Conservation (phyloP, 2,113 vertebrate genomes). For the Vireo altiloquus region DNA sequence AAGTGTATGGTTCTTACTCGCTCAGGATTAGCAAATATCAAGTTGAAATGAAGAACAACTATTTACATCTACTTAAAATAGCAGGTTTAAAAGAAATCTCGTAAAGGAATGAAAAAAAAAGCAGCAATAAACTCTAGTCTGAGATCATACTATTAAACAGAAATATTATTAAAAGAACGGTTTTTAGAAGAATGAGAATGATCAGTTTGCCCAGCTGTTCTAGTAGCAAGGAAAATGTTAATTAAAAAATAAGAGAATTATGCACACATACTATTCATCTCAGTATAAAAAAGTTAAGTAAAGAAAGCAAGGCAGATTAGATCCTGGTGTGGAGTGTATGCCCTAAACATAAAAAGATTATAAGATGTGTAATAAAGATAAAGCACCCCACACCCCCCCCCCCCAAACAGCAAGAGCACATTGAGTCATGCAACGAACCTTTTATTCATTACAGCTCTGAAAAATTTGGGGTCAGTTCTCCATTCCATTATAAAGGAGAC, state of each 20-base stretch:
- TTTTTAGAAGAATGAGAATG: not conserved
- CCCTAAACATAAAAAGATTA: not conserved
- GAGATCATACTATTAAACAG: conserved; percentile 23
- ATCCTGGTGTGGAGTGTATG: not conserved
- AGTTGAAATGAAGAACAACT: not conserved
- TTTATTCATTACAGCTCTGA: not conserved
- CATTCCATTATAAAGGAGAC: not conserved
- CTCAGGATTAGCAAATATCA: not conserved
- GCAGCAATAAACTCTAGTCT: not conserved
- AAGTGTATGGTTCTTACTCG: not conserved
- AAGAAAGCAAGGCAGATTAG: not conserved
- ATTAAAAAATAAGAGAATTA: not conserved
- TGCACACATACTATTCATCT: not conserved
- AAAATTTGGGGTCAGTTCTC: not conserved
- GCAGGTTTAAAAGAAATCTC: not conserved
- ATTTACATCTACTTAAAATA: not conserved
- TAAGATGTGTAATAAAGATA: not conserved
- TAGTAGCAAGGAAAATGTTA: not conserved
- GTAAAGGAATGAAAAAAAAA: not conserved
- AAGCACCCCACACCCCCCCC: not conserved
- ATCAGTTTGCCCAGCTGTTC: not conserved
- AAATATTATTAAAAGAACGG: not conserved
- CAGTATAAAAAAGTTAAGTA: not conserved
- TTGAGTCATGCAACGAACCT: not conserved
- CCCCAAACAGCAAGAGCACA: not conserved